Evolutionary conservation across 2,113 vertebrate genomes (phyloP), one percentile per base, ranked within the genome.

Genomic region (Oreochromis niloticus): DNA sequence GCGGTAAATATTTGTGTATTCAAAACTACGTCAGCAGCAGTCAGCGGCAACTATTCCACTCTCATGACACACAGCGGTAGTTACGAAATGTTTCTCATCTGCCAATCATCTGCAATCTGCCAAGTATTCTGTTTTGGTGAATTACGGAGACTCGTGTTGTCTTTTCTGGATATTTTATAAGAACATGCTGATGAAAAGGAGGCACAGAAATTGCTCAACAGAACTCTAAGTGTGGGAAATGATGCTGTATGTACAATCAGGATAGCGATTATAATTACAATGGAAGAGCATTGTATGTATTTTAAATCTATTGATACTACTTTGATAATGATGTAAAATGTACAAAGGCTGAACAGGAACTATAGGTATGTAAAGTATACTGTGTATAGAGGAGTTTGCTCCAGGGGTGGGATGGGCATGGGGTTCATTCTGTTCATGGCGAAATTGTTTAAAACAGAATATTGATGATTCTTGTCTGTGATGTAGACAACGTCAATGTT

Each of bases 401-500:
- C 89, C 82, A 57, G 89, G 93, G 91, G 88, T 86, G 57, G 94
- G 92, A 82, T 24, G 94, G 94, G 93, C 88, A 90, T 92, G 93
- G 95, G 95, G 92, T 89, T 91, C 83, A 95, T 95, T 95, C 92
- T 95, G 91, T 94, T 94, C 59, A 92, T 92, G 87, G 90, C 63
- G 43, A 95, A 92, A 91, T 90, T 91, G 93, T 95, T 96, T 75
- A 85, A 95, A 95, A 94, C 92, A 94, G 90, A 96, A 95, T 94
- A 95, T 95, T 95, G 95, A 96, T 95, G 95, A 96, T 93, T 95
- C 94, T 96, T 97, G 96, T 96, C 95, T 96, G 96, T 97, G 96
- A 96, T 96, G 96, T 97, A 96, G 95, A 96, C 95, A 96, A 93
- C 95, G 92, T 97, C 95, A 96, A 95, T 95, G 95, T 93, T 95